Base-by-base conservation (phyloP, 2,888 invertebrate species). In the Polylopha cassiicola region DNA sequence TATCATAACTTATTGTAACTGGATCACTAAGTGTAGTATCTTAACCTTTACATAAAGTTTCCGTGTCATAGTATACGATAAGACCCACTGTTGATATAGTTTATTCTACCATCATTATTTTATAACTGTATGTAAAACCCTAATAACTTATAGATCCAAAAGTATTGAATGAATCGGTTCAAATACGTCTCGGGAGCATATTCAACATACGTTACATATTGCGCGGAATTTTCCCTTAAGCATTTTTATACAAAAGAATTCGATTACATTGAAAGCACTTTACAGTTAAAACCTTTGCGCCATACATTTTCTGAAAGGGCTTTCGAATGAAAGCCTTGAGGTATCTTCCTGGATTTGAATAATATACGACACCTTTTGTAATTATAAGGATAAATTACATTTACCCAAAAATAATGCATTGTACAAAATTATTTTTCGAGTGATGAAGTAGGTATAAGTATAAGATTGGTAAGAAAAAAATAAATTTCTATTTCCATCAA, bases 191-290 rank as follows among this genome's bases (percentile, higher is more conserved):
- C 31, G 20, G 24, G 26, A 31, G 31, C 26, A 20, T 31, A 20
- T 31, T 38, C 38, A 26, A 26, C 38, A 24, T 38, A 38, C 30
- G 31, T 38, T 31, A 38, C 38, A 42, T 42, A 37, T 36, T 31
- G 20, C 42, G 21, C 20, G 17, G 36, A 14, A 42, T 26, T 42
- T 37, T 42, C 15, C 36, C 42, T 42, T 17, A 27, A 42, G 42
- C 17, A 31, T 42, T 36, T 37, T 27, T 20, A 22, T 28, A 39
- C 45, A 43, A 39, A 43, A 20, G 43, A 43, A 43, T 43, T 39
- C 43, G 46, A 46, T 46, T 43, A 46, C 39, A 39, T 43, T 38
- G 37, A 46, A 38, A 42, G 42, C 42, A 43, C 38, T 42, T 43
- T 38, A 38, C 22, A 42, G 38, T 36, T 37, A 38, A 43, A 43